Conservation (phyloP, 2,888 invertebrate species). For the Galerucella nymphaeae region DNA sequence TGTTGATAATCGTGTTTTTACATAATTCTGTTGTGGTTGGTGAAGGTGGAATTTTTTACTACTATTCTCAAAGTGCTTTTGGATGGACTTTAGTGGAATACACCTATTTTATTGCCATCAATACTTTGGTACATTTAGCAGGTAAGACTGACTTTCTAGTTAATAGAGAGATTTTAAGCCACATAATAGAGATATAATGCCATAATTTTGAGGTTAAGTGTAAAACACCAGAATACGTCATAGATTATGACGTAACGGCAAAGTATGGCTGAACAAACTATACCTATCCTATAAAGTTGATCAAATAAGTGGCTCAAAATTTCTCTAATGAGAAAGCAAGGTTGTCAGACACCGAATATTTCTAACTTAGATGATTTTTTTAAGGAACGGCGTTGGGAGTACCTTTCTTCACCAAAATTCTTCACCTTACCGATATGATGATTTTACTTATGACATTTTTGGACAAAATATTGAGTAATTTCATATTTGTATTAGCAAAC, state of each 20-base stretch:
- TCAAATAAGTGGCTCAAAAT: no score
- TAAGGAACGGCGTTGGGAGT: conserved; percentile 57
- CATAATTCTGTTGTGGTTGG: conserved; percentile 61
- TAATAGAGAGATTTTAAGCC: no score
- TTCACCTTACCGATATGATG: conserved; percentile 61
- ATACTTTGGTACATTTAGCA: conserved; percentile 68
- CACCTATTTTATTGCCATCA: conserved; percentile 70
- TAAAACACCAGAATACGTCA: no score
- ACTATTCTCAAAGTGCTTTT: conserved; percentile 70
- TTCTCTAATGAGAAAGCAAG: no score
- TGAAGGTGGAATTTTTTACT: conserved; percentile 71
- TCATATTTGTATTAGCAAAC: conserved; percentile 61
- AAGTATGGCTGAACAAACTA: no score
- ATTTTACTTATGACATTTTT: conserved; percentile 62
- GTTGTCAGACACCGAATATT: no score
- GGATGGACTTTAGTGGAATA: conserved; percentile 72
- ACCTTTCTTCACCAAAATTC: conserved; percentile 59
- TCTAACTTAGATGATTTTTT: conserved; percentile 21
- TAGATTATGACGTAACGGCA: no score
- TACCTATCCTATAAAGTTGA: no score
- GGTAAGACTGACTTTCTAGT: conserved; percentile 63
- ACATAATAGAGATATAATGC: no score
- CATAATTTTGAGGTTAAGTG: no score
- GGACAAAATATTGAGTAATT: conserved; percentile 63
- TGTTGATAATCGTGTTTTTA: conserved; percentile 55